Conservation (phyloP, 1,140 invertebrate species). For the Euwallacea similis region DNA sequence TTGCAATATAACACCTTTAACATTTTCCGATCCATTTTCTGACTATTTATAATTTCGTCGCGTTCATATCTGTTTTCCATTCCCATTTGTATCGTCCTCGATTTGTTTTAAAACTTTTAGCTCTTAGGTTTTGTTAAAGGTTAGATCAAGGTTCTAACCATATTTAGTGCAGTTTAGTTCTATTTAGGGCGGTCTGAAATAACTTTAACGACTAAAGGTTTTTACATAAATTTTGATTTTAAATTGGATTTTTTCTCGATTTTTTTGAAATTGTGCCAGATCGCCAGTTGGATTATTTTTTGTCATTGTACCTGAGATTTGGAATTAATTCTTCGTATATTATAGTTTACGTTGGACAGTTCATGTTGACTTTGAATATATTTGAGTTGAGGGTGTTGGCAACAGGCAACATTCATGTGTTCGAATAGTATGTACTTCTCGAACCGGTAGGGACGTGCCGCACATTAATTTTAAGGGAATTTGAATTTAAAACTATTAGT, state of each 20-base stretch:
- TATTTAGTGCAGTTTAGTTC: no score
- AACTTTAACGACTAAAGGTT: no score
- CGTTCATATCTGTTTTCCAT: constrained; percentile 14
- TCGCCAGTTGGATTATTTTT: background rate
- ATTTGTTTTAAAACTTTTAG: background rate
- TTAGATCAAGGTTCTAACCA: no score
- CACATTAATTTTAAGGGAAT: no score
- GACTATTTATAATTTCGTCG: constrained; percentile 18
- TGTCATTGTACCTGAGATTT: background rate
- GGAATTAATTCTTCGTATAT: background rate
- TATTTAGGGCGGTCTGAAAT: no score
- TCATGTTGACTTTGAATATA: background rate
- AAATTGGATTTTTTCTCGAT: no score
- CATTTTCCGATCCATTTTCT: constrained; percentile 3
- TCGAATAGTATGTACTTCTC: no score
- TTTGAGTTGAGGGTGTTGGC: no score
- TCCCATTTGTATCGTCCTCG: constrained; percentile 17
- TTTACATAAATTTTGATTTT: no score
- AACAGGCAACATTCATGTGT: no score
- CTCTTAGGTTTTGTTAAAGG: background rate
- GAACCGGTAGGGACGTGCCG: no score
- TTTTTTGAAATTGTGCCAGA: background rate
- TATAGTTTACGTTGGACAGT: background rate
- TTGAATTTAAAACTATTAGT: no score
- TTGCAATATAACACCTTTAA: constrained; percentile 60